These are phyloP conservation scores for Allolobophora icterica DNA, from an alignment of 2,888 invertebrate species.

Conservation along the genomic window DNA sequence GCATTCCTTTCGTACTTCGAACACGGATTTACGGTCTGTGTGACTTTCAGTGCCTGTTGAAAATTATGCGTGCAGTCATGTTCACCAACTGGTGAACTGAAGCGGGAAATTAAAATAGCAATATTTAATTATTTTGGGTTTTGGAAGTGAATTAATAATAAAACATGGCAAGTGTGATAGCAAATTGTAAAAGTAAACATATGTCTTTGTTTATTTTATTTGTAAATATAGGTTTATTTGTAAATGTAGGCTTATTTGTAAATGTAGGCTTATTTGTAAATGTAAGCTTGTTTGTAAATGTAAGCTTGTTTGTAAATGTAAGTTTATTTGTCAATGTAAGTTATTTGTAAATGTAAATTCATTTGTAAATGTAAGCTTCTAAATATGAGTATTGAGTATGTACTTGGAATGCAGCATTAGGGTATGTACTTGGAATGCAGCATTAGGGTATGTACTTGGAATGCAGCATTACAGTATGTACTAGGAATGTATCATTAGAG, in stretches of 20 bases:
- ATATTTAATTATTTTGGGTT: too few relatives aligned
- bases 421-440: neutral
- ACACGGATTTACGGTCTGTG: neutral
- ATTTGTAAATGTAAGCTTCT: too few relatives aligned
- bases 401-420: neutral
- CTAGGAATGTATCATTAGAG: neutral
- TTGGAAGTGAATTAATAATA: neutral
- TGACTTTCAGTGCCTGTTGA: neutral
- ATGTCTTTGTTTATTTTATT: neutral
- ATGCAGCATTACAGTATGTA: neutral
- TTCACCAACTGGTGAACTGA: neutral
- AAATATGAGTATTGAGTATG: too few relatives aligned
- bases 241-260: neutral
- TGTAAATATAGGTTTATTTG: too few relatives aligned
- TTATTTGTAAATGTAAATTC: too few relatives aligned
- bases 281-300: too few relatives aligned
- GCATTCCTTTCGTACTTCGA: neutral
- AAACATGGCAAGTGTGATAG: neutral
- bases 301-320: too few relatives aligned
- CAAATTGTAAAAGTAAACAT: neutral
- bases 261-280: too few relatives aligned
- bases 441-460: neutral
- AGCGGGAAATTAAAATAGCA: neutral
- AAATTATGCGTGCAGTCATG: neutral
- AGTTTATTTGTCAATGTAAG: too few relatives aligned